phyloP scores from a whole-genome alignment of 1,140 invertebrate species.

The Neomicropteryx cornuta region DNA sequence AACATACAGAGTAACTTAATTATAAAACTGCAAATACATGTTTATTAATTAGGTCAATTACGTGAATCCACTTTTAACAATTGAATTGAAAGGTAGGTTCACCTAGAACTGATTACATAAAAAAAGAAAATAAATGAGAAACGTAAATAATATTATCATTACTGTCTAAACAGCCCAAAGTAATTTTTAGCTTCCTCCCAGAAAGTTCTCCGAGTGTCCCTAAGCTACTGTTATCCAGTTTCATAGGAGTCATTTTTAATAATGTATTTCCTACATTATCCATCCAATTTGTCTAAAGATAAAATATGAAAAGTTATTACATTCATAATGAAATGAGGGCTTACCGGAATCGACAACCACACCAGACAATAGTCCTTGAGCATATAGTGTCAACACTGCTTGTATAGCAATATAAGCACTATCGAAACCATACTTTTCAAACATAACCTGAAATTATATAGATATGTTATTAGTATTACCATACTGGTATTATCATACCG shows the following conservation, averaged over 20 bases:
- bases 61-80: background rate
- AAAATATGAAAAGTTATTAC: too few species aligned
- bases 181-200: background rate
- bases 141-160: background rate
- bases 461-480: conserved; percentile 3
- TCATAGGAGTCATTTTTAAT: too few species aligned
- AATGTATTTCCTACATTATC: too few species aligned
- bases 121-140: too few species aligned
- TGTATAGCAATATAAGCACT: conserved; percentile 96
- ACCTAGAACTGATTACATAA: too few species aligned
- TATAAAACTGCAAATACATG: too few species aligned
- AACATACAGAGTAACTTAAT: too few species aligned
- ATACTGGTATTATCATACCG: background rate
- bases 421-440: conserved; percentile 96
- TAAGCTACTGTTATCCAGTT: too few species aligned
- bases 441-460: conserved; percentile 75
- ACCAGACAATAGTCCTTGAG: conserved; percentile 94
- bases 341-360: conserved; percentile 91
- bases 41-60: too few species aligned
- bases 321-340: conserved; percentile 4
- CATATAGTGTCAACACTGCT: conserved; percentile 95
- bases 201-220: too few species aligned
- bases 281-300: too few species aligned
- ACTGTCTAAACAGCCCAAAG: background rate
- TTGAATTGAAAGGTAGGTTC: too few species aligned